Evolutionary conservation across 2,888 invertebrate genomes (phyloP), one percentile per base, ranked within the genome.

Genomic region (Cephonodes hylas): DNA sequence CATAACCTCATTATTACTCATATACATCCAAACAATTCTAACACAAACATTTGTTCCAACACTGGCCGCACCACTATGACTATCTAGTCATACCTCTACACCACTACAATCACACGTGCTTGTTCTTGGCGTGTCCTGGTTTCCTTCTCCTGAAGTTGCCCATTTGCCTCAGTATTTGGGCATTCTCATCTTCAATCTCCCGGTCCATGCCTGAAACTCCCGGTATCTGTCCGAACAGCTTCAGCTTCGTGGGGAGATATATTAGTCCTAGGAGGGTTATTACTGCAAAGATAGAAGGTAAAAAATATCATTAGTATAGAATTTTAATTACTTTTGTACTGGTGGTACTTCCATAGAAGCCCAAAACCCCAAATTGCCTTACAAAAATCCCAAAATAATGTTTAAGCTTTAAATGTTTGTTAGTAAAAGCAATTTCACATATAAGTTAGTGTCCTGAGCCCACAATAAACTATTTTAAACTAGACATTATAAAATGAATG

Each of bases 151-250:
- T 93, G 69, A 94, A 94, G 66, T 93, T 94, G 61, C 94, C 94
- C 91, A 95, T 94, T 77, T 95, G 94, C 66, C 94, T 91, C 2
- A 96, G 80, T 59, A 96, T 91, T 70, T 95, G 95, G 0, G 93
- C 91, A 80, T 95, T 96, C 75, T 96, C 96, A 70, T 96, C 96
- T 63, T 96, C 95, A 0, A 93, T 76, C 22, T 95, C 95, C 4
- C 93, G 73, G 8, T 86, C 86, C 86, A 86, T 85, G 0, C 90
- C 90, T 0, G 89, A 88, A 0, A 80, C 81, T 1, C 91, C 91
- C 0, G 93, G 86, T 5, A 94, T 87, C 23, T 94, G 93, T 31
- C 95, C 95, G 93, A 95, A 95, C 1, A 95, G 88, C 70, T 94
- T 94, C 65, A 96, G 81, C 75, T 94, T 94, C 58, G 91, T 92